These are phyloP conservation scores for Plecturocebus donacophilus DNA, from an alignment of 2,113 vertebrate species.

Conservation along the genomic window DNA sequence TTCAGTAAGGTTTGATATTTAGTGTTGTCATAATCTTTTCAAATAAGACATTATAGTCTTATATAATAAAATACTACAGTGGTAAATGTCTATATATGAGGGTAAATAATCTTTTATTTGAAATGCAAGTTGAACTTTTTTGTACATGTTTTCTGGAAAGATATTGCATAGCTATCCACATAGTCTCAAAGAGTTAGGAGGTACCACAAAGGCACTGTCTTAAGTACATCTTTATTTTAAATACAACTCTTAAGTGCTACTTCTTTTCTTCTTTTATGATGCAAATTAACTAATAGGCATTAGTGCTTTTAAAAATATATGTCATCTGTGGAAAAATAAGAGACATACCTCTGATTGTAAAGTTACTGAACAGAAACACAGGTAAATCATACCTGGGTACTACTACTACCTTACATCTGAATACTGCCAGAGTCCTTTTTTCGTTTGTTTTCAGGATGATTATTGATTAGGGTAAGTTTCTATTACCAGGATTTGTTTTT, in stretches of 20 bases:
- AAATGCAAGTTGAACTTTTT: not conserved
- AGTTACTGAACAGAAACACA: not conserved
- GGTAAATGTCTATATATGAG: not conserved
- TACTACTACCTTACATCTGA: rapidly evolving
- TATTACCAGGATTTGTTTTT: not conserved
- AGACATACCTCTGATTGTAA: not conserved
- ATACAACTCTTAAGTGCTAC: not conserved
- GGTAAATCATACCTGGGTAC: rapidly evolving
- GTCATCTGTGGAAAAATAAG: not conserved
- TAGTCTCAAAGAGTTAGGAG: not conserved
- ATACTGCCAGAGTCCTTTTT: not conserved
- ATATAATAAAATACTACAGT: not conserved
- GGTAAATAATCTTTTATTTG: not conserved
- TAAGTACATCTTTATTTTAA: not conserved
- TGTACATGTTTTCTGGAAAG: not conserved
- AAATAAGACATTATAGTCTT: not conserved
- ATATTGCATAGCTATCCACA: not conserved
- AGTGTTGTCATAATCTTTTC: not conserved
- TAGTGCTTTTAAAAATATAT: not conserved
- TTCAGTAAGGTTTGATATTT: not conserved
- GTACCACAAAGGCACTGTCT: not conserved
- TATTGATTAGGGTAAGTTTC: not conserved
- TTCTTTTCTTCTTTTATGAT: not conserved
- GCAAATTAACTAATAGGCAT: not conserved
- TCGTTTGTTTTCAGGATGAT: not conserved